Evolutionary conservation across 2,113 vertebrate species (phyloP).

Genomic region (Phyllostomus hastatus): DNA sequence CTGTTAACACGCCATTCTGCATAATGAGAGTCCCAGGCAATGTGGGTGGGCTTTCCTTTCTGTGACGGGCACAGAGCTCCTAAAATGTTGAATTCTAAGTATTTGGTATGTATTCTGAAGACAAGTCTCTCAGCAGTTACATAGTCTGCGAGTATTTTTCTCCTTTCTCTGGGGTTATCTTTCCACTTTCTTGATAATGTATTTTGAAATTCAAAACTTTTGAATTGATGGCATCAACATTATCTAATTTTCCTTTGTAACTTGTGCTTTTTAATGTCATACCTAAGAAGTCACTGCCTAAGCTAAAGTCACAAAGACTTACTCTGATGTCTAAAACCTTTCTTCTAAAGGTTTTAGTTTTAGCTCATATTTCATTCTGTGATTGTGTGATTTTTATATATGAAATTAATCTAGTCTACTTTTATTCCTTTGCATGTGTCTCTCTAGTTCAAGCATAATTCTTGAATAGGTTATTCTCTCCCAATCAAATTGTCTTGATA

Average conservation of each 20-base stretch:
- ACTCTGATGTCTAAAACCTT: too few species aligned
- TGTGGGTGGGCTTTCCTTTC: background rate
- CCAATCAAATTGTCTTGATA: background rate
- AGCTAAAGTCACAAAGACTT: background rate
- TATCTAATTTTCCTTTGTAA: background rate
- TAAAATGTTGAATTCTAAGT: background rate
- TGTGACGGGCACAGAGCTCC: background rate
- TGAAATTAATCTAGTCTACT: background rate
- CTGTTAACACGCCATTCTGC: accelerated
- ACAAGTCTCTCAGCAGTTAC: background rate
- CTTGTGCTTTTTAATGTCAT: background rate
- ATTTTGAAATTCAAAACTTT: background rate
- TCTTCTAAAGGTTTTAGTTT: background rate
- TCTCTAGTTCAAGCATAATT: background rate
- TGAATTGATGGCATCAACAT: background rate
- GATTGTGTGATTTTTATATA: background rate
- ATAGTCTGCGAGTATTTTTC: background rate
- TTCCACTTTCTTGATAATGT: background rate
- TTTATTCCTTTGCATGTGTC: background rate
- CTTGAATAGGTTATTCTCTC: background rate
- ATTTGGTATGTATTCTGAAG: background rate
- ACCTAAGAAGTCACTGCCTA: background rate
- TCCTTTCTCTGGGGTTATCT: background rate
- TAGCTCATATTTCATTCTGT: background rate
- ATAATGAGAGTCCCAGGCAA: too few species aligned